Evolutionary conservation across 92 coral and sea anemone species (phyloP).

Genomic region (Parazoanthus atlanticus): DNA sequence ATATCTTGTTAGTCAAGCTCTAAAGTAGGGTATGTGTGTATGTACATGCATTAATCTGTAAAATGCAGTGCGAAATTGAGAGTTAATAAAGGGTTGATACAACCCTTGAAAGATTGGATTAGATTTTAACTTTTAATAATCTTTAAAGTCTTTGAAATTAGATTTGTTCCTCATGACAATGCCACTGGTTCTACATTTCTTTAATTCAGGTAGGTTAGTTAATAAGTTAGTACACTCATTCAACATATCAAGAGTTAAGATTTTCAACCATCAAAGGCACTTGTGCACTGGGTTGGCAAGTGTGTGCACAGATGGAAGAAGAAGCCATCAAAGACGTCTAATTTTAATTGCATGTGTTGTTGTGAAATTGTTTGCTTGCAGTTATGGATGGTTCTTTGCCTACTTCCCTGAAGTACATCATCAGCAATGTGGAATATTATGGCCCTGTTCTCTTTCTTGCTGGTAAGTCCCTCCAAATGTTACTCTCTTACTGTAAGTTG

Average conservation of each 20-base stretch:
- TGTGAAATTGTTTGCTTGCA: slow-evolving; percentile 34
- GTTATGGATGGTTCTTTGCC: slow-evolving; percentile 99
- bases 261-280: no score
- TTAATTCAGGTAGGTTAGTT: no score
- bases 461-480: slow-evolving; percentile 56
- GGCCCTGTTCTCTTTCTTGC: slow-evolving; percentile 96
- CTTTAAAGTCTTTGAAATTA: no score
- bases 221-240: no score
- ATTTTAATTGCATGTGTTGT: neutral
- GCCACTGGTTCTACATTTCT: no score
- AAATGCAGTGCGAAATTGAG: neutral
- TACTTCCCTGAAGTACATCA: slow-evolving; percentile 89
- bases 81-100: neutral
- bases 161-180: no score
- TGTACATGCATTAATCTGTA: neutral
- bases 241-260: no score
- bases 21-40: neutral
- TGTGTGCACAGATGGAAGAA: no score
- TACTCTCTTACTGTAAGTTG: neutral
- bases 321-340: no score
- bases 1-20: neutral
- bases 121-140: no score
- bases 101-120: no score
- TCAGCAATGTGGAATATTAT: slow-evolving; percentile 98
- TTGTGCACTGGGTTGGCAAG: no score